Evolutionary conservation across 1,140 invertebrate species (phyloP).

Genomic region (Meteorus sp.): DNA sequence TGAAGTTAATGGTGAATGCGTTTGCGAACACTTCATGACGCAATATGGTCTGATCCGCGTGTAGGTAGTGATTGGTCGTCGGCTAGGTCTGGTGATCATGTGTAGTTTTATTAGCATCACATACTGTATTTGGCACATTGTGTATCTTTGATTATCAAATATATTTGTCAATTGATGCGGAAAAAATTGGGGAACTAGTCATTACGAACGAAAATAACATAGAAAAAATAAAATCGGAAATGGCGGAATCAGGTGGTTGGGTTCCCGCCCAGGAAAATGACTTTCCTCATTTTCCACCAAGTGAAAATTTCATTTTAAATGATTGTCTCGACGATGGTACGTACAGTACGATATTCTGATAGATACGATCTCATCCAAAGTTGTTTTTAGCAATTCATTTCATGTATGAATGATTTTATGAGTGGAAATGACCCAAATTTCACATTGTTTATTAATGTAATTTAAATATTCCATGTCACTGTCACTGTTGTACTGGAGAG

Average conservation of each 20-base stretch:
- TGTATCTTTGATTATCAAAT: slow-evolving; percentile 2
- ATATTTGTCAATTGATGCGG: slow-evolving; percentile 14
- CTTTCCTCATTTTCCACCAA: slow-evolving; percentile 45
- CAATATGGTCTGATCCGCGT: slow-evolving; percentile 48
- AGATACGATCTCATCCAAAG: neutral
- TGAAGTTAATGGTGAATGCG: neutral
- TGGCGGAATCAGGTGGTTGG: slow-evolving; percentile 50
- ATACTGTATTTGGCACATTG: neutral
- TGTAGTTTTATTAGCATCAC: slow-evolving; percentile 35
- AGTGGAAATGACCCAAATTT: neutral
- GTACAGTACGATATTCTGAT: slow-evolving; percentile 24
- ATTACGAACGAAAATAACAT: slow-evolving; percentile 4
- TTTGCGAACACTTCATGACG: slow-evolving; percentile 34
- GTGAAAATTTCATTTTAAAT: slow-evolving; percentile 51
- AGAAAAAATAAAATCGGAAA: slow-evolving; percentile 25
- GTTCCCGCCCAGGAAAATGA: slow-evolving; percentile 44
- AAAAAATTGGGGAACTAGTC: neutral
- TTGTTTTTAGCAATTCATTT: neutral
- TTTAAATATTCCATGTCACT: no score
- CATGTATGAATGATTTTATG: neutral
- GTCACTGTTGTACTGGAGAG: no score
- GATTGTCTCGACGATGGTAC: slow-evolving; percentile 54
- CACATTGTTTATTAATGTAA: no score
- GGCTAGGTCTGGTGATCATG: slow-evolving; percentile 41
- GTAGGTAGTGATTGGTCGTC: slow-evolving; percentile 38